Evolutionary conservation across 1,140 invertebrate species (phyloP), one percentile per base, ranked within the genome.

Genomic region (Microplitis demolitor): DNA sequence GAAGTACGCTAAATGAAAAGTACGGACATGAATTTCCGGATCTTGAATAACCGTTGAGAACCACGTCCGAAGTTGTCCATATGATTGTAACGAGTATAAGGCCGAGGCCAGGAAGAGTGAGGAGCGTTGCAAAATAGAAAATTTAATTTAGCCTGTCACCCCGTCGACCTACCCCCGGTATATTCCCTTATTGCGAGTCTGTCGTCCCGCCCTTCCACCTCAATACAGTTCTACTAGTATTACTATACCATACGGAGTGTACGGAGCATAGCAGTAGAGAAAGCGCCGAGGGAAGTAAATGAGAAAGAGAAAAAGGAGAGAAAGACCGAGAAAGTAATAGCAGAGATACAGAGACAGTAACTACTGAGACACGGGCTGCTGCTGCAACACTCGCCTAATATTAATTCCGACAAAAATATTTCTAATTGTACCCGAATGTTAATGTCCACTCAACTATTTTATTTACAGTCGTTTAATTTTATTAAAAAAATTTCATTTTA

Each of bases 91-190:
- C 74, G 71, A 62, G 73, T 45, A 74, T 24, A 62, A 33, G 73
- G 73, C 69, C 75, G 68, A 78, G 79, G 78, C 77, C 78, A 79
- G 72, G 39, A 60, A 70, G 68, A 73, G 72, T 39, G 37, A 39
- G 37, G 58, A 16, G 51, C 72, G 74, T 82, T 82, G 77, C 77
- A 80, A 82, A 82, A 85, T 80, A 79, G 77, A 78, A 83, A 85
- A 85, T 84, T 79, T 79, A 80, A 82, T 83, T 81, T 81, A 77
- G 64, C 78, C 74, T 74, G 74, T 78, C 75, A 78, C 64, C 69
- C 73, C 71, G 71, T 60, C 66, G 69, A 58, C 14, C 68, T 31
- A 64, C 39, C 39, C 60, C 64, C 67, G 71, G 74, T 73, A 75
- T 76, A 74, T 72, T 76, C 74, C 62, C 67, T 71, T 78, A 77